Evolutionary conservation across 2,888 invertebrate species (phyloP).

Genomic region (Nemoura dubitans): DNA sequence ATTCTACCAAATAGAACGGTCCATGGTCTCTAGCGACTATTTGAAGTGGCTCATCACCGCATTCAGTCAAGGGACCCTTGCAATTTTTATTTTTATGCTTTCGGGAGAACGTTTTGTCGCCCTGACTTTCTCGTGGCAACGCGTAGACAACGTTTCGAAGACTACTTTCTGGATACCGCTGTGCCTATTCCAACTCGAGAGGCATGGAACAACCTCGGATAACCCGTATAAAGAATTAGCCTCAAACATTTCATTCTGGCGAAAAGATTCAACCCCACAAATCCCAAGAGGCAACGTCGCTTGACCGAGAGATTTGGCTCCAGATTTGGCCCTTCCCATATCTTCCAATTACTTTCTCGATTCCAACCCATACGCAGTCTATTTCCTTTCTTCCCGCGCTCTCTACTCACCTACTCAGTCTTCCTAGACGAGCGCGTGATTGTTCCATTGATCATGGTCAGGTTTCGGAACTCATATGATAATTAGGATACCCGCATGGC

Average conservation of each 20-base stretch:
- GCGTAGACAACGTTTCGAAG: too few relatives aligned
- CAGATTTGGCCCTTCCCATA: background rate
- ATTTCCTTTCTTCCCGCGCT: background rate
- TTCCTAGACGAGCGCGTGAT: constrained; percentile 10
- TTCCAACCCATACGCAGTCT: background rate
- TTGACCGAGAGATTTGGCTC: background rate
- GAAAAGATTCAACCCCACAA: background rate
- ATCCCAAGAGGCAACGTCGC: background rate
- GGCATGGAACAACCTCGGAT: too few relatives aligned
- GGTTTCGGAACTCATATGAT: constrained; percentile 30
- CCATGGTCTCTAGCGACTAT: background rate
- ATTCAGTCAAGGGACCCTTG: background rate
- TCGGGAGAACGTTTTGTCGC: background rate
- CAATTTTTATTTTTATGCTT: background rate
- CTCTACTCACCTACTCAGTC: background rate
- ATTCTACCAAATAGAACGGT: background rate
- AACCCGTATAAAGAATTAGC: too few relatives aligned
- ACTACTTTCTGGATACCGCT: too few relatives aligned
- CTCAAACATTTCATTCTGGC: too few relatives aligned
- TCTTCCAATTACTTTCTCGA: background rate
- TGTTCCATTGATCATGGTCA: constrained; percentile 34
- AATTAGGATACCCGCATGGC: constrained; percentile 33
- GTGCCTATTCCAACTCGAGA: too few relatives aligned
- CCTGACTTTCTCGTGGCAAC: too few relatives aligned
- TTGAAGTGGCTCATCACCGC: background rate